Evolutionary conservation across 1,140 invertebrate genomes (phyloP), one percentile per base, ranked within the genome.

Genomic region (Drosophila fuyamai): DNA sequence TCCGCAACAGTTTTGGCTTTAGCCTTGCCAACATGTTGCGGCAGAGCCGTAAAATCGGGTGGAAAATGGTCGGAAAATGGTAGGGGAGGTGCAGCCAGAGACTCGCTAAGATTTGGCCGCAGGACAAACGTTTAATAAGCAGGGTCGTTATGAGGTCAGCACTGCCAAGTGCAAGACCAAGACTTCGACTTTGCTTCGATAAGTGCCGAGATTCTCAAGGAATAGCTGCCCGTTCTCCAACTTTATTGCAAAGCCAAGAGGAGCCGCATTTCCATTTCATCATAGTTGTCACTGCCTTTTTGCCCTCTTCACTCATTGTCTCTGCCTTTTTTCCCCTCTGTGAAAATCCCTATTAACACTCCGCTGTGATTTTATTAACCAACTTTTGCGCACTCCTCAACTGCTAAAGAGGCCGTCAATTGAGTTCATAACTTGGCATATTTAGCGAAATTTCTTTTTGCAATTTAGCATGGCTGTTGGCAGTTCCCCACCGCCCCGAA

Each of bases 1-100:
- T 78, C 83, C 76, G 83, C 83, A 76, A 86, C 84, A 86, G 83
- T 86, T 88, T 88, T 89, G 80, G 80, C 76, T 84, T 73, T 88
- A 68, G 46, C 36, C n/a, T 43, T 53, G 40, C 48, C 41, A 82
- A 71, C 76, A 68, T 79, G 79, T 75, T 76, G 70, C 72, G 57
- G 81, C 55, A 46, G 14, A 18, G 29, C 32, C 16, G 38, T n/a
- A 43, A 46, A 63, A 63, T 63, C 29, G 32, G 53, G 38, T 56
- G 47, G 51, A 76, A 76, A 70, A 59, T 71, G 54, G 32, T 12
- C 43, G 58, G 63, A 70, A 75, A 80, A 60, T 68, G 66, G 29
- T 4, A 51, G 56, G 59, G 44, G n/a, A 54, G 62, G 46, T 41
- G 29, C 38, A 70, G 67, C 74, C 66, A 73, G 59, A 29, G 58